phyloP scores from a whole-genome alignment of 2,797 vertebrate genomes.

The Scolopax rusticola region DNA sequence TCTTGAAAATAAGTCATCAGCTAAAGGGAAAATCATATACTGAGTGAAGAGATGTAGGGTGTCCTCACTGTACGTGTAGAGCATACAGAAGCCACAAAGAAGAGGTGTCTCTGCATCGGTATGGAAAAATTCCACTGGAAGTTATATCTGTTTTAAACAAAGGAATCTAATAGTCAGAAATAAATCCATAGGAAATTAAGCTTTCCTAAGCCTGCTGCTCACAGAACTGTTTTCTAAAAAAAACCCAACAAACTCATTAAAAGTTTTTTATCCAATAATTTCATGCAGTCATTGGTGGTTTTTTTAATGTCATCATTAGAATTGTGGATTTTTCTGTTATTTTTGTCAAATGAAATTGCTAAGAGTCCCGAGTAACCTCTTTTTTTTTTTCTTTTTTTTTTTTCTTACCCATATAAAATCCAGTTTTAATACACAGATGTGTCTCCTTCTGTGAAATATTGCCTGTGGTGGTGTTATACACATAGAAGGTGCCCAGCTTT shows the following conservation, averaged over 20 bases:
- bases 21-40: neutral
- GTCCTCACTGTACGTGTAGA: neutral
- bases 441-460: neutral
- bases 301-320: neutral
- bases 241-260: neutral
- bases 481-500: neutral
- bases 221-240: neutral
- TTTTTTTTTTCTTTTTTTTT: neutral
- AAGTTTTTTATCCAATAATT: neutral
- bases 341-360: neutral
- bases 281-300: neutral
- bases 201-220: neutral
- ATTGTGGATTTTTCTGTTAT: neutral
- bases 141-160: neutral
- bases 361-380: neutral
- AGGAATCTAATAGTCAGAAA: neutral
- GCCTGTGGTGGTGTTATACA: neutral
- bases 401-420: neutral
- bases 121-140: neutral
- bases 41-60: neutral
- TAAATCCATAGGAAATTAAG: neutral
- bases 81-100: neutral
- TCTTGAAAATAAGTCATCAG: neutral
- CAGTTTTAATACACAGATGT: neutral
- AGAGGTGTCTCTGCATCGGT: neutral